Base-by-base conservation (phyloP, 2,888 invertebrate genomes). In the Rugalucina vietnamica region DNA sequence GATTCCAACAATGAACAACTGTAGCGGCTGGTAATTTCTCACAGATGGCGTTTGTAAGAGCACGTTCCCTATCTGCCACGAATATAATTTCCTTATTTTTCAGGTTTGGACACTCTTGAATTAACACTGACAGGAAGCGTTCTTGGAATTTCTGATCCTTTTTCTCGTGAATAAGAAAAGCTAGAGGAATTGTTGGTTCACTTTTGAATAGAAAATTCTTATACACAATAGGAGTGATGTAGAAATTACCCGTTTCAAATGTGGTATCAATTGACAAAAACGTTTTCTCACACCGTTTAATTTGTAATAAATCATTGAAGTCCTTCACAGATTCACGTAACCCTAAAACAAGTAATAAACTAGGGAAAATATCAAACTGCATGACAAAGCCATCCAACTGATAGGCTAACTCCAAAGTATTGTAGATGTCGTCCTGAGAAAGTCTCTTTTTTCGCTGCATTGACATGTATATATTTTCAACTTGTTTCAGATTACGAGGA, bases 61-160 rank as follows among this genome's bases (percentile, higher is more conserved):
- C 74, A 21, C 10, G 8, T 75, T 75, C 75, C n/a, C 75, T 32
- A 27, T 75, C 80, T 32, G 74, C 80, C n/a, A 69, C 80, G 69
- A 80, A 75, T 12, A 57, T 75, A 27, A 71, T 29, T 37, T 70
- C 21, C 27, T 49, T 70, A 5, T 50, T 34, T 50, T 12, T 18
- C 24, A 81, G 5, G 37, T 81, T 81, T 54, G 76, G 81, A 76
- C 75, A 69, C 36, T 75, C 34, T 32, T 76, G 70, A 14, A 10
- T n/a, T 2, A 75, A 32, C 1, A 76, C 49, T 24, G 75, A 50
- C 2, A 75, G 34, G 43, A 81, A 81, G 3, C 76, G 75, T 70
- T 81, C 76, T 10, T 81, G 75, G 29, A 71, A 70, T 36, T 81
- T 81, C 57, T 81, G 70, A 54, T 81, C 74, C 50, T 81, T 81